A percentile compares a stretch with the other conserved stretches of the same genome.
Evolutionary conservation across 2,797 vertebrate genomes (phyloP).

Genomic region (Macropus fuliginosus): DNA sequence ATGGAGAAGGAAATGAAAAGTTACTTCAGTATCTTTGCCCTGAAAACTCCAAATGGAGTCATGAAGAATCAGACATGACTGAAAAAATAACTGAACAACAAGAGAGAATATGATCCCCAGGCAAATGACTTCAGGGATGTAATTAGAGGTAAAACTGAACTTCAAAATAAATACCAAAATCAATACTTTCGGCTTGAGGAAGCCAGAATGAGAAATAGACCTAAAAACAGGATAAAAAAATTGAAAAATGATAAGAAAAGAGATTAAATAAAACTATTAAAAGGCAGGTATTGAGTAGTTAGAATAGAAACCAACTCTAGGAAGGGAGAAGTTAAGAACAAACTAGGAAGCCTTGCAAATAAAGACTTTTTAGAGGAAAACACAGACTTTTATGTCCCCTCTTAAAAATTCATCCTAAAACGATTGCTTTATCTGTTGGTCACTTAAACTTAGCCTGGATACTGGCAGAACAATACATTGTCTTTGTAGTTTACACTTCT

Average conservation of each 20-base stretch:
- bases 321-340: not conserved
- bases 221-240: not conserved
- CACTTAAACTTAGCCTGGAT: not conserved
- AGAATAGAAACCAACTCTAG: not conserved
- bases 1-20: not conserved
- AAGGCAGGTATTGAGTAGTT: not conserved
- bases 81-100: not conserved
- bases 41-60: not conserved
- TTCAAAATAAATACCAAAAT: slow-evolving; percentile 5
- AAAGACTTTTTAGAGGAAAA: not conserved
- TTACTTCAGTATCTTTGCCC: not conserved
- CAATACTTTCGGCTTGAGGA: not conserved
- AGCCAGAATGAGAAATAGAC: not conserved
- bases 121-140: not conserved
- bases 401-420: not conserved
- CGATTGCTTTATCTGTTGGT: not conserved
- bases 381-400: not conserved
- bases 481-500: not conserved
- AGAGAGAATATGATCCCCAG: not conserved
- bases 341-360: not conserved
- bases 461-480: not conserved
- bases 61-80: not conserved
- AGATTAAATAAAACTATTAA: not conserved
- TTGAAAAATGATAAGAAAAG: slow-evolving; percentile 3
- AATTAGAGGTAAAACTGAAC: not conserved